Evolutionary conservation across 2,888 invertebrate species (phyloP).

Genomic region (Campoletis raptor): DNA sequence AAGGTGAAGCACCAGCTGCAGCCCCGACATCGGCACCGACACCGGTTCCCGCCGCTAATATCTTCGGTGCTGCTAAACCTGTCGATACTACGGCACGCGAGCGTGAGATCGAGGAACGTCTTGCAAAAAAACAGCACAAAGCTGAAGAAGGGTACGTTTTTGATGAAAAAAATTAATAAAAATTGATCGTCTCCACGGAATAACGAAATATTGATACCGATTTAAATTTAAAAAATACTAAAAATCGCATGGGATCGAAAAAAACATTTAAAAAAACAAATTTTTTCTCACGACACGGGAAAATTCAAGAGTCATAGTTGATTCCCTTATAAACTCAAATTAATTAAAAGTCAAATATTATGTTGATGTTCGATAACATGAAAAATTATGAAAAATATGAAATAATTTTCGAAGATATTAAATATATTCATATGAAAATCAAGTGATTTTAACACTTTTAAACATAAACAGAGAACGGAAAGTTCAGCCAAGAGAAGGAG

Average conservation of each 20-base stretch:
- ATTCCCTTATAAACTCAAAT: too few species aligned
- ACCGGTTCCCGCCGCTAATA: constrained; percentile 89
- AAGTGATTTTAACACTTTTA: neutral
- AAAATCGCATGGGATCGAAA: too few species aligned
- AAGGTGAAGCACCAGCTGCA: constrained; percentile 74
- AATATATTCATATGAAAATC: neutral
- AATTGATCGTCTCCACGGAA: neutral
- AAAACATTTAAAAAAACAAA: too few species aligned
- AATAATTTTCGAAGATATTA: neutral
- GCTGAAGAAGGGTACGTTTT: constrained; percentile 77
- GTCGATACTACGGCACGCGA: constrained; percentile 97
- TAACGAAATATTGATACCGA: neutral
- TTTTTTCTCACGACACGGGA: too few species aligned
- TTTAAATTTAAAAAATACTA: too few species aligned
- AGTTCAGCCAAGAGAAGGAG: constrained; percentile 72
- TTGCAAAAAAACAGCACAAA: constrained; percentile 86
- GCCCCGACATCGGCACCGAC: constrained; percentile 77
- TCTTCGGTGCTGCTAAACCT: constrained; percentile 98
- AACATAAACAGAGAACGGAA: constrained; percentile 68
- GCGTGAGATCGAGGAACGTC: constrained; percentile 95
- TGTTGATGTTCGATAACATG: neutral
- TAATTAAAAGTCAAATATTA: neutral
- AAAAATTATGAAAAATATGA: neutral
- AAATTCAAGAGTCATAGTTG: too few species aligned
- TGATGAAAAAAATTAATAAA: too few species aligned